These are phyloP conservation scores for Saccostrea glomerata DNA, from an alignment of 1,140 invertebrate species.

Conservation along the genomic window DNA sequence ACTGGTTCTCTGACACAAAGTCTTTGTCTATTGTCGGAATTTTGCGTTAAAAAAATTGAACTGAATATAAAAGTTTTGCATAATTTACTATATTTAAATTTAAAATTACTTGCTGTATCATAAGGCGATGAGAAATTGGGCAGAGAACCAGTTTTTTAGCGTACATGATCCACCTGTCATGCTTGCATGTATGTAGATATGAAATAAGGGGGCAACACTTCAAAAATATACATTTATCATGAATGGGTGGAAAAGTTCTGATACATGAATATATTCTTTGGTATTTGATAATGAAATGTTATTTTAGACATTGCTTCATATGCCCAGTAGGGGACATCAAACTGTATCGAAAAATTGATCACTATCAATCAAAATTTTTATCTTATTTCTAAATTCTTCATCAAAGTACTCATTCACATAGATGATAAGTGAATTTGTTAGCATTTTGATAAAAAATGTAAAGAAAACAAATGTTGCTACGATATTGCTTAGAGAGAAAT, in stretches of 20 bases:
- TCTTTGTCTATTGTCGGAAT: not conserved
- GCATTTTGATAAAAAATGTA: conserved; percentile 1
- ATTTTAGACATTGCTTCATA: conserved; percentile 2
- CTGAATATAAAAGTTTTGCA: no score
- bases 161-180: not conserved
- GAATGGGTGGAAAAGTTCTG: conserved; percentile 24
- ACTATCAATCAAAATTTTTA: conserved; percentile 22
- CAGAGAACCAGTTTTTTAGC: not conserved
- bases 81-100: no score
- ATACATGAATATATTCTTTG: conserved; percentile 5
- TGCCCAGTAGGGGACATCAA: not conserved
- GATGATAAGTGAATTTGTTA: conserved; percentile 20
- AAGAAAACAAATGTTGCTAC: conserved; percentile 8
- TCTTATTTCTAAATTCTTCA: not conserved
- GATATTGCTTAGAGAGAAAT: not conserved
- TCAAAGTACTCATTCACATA: not conserved
- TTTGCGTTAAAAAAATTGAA: no score
- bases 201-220: not conserved
- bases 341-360: not conserved
- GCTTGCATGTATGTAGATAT: not conserved
- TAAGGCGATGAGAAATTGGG: not conserved
- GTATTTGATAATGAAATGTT: conserved; percentile 20
- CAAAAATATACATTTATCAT: conserved; percentile 15
- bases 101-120: no score
- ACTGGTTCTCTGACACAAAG: not conserved